phyloP scores from a whole-genome alignment of 2,888 invertebrate genomes.

The Acrocyrtus sp. region DNA sequence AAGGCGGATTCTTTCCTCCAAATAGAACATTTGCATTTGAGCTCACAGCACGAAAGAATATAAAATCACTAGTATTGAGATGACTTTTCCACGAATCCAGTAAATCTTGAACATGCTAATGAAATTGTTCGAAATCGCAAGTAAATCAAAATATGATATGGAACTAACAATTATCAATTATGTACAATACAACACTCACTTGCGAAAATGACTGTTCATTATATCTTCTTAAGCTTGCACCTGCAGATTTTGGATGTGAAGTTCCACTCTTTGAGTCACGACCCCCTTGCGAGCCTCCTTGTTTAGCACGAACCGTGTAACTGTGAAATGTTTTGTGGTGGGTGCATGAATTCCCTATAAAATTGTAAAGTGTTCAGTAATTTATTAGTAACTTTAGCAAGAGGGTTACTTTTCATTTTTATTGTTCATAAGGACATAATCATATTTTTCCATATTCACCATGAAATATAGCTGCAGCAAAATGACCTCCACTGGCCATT shows the following conservation, averaged over 20 bases:
- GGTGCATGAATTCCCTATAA: slow-evolving; percentile 15
- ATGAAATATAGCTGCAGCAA: slow-evolving; percentile 78
- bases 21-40: slow-evolving; percentile 80
- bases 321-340: slow-evolving; percentile 85
- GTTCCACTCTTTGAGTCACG: slow-evolving; percentile 73
- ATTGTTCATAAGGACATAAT: too few relatives aligned
- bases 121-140: slow-evolving; percentile 62
- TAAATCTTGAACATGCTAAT: slow-evolving; percentile 80
- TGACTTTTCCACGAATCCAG: slow-evolving; percentile 76
- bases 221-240: slow-evolving; percentile 81
- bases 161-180: too few relatives aligned
- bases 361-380: too few relatives aligned
- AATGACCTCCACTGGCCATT: slow-evolving; percentile 87
- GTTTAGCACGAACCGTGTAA: slow-evolving; percentile 85
- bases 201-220: slow-evolving; percentile 80
- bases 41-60: slow-evolving; percentile 82
- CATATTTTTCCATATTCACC: too few relatives aligned
- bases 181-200: too few relatives aligned
- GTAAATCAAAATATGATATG: slow-evolving; percentile 1
- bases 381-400: too few relatives aligned
- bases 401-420: too few relatives aligned
- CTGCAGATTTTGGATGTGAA: slow-evolving; percentile 80
- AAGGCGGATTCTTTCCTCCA: slow-evolving; percentile 76
- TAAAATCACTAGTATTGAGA: slow-evolving; percentile 74
- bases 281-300: slow-evolving; percentile 80